phyloP scores from a whole-genome alignment of 2,888 invertebrate species.

The Priocnemis perturbator region DNA sequence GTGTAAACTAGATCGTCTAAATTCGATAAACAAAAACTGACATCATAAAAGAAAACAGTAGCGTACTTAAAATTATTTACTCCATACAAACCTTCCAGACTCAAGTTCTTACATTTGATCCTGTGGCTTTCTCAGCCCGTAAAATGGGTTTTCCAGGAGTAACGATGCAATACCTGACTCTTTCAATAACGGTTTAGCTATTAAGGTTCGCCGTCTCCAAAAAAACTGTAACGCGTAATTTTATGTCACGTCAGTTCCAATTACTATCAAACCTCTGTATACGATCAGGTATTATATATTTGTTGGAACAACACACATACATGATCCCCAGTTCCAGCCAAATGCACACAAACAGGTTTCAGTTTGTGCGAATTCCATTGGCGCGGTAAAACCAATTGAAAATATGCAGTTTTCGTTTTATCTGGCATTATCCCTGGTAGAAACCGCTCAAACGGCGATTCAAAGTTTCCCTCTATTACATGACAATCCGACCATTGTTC shows the following conservation, averaged over 20 bases:
- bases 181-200: conserved; percentile 93
- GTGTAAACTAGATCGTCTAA: conserved; percentile 91
- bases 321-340: conserved; percentile 99
- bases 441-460: conserved; percentile 87
- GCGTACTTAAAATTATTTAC: conserved; percentile 9
- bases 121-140: conserved; percentile 91
- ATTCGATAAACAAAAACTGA: conserved; percentile 37
- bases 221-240: conserved; percentile 81
- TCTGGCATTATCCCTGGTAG: conserved; percentile 92
- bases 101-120: conserved; percentile 84
- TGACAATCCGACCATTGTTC: conserved; percentile 84
- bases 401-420: conserved; percentile 89
- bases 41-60: conserved; percentile 16
- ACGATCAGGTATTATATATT: neutral
- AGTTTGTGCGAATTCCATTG: conserved; percentile 83
- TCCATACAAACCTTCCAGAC: conserved; percentile 47
- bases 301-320: conserved; percentile 78
- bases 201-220: conserved; percentile 91
- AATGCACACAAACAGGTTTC: conserved; percentile 93
- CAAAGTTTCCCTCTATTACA: conserved; percentile 91
- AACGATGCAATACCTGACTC: conserved; percentile 94
- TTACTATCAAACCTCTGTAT: conserved; percentile 20
- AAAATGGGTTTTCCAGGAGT: conserved; percentile 97
- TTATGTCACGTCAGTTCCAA: neutral
- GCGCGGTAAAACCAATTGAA: conserved; percentile 88